Evolutionary conservation across 1,140 invertebrate species (phyloP).

Genomic region (Wiebesia pumilae): DNA sequence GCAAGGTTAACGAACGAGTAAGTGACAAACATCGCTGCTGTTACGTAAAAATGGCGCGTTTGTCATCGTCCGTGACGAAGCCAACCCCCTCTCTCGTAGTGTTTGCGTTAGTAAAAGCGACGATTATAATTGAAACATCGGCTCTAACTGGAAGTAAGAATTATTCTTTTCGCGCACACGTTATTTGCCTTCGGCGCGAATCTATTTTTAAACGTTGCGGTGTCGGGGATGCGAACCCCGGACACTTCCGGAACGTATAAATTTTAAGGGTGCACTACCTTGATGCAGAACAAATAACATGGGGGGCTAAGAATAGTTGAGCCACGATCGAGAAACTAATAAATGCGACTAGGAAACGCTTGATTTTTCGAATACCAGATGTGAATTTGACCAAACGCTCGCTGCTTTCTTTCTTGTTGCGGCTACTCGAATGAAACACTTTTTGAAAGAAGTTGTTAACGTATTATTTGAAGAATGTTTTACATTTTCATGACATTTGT

Average conservation of each 20-base stretch:
- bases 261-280: neutral
- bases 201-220: neutral
- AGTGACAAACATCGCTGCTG: constrained; percentile 23
- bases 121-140: constrained; percentile 15
- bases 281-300: neutral
- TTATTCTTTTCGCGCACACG: too few species aligned
- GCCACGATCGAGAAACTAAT: neutral
- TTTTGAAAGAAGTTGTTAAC: too few species aligned
- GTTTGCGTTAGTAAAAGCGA: neutral
- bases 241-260: neutral
- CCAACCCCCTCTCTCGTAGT: neutral
- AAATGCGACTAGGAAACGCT: too few species aligned
- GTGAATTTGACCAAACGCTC: too few species aligned
- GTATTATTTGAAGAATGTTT: too few species aligned
- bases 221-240: neutral
- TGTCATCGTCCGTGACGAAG: neutral
- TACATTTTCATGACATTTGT: neutral
- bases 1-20: constrained; percentile 42
- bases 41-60: constrained; percentile 22
- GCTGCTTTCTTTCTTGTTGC: too few species aligned
- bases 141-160: neutral
- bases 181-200: too few species aligned
- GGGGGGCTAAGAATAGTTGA: neutral
- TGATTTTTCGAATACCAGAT: neutral
- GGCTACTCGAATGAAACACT: too few species aligned